phyloP scores from a whole-genome alignment of 64 coral and sea anemone genomes.

The Anthopleura sola region DNA sequence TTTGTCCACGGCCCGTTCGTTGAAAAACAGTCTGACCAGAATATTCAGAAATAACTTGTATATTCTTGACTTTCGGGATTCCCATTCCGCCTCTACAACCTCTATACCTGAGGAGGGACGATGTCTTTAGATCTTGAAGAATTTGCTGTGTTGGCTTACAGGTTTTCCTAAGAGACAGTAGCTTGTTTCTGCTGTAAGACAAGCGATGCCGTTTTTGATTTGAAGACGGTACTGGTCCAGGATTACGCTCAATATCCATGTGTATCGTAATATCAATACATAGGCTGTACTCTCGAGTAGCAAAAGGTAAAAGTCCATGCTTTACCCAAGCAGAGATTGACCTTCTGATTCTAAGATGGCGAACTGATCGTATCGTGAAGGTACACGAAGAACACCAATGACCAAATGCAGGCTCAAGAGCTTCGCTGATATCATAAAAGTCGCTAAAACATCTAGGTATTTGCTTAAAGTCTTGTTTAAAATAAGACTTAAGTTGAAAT shows the following conservation, averaged over 20 bases:
- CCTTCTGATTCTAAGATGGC: not conserved
- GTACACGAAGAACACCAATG: too few relatives aligned
- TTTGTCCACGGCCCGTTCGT: too few relatives aligned
- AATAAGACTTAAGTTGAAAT: too few relatives aligned
- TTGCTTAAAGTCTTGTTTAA: too few relatives aligned
- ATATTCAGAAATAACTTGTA: too few relatives aligned
- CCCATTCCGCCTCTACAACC: too few relatives aligned
- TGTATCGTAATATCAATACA: not conserved
- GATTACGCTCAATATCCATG: not conserved
- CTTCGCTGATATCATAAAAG: not conserved
- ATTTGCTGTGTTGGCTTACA: not conserved
- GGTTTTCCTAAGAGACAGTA: not conserved
- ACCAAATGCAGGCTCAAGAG: not conserved
- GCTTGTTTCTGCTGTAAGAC: not conserved
- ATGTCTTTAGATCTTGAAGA: not conserved
- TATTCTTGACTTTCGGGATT: too few relatives aligned
- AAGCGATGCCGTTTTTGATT: not conserved
- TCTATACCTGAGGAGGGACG: too few relatives aligned
- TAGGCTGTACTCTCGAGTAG: not conserved
- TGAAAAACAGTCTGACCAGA: too few relatives aligned
- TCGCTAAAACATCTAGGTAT: not conserved
- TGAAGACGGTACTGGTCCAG: not conserved
- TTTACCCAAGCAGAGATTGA: not conserved
- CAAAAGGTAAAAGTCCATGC: not conserved
- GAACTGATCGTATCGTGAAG: not conserved